Conservation (phyloP, 92 coral and sea anemone genomes). For the Muricea muricata region DNA sequence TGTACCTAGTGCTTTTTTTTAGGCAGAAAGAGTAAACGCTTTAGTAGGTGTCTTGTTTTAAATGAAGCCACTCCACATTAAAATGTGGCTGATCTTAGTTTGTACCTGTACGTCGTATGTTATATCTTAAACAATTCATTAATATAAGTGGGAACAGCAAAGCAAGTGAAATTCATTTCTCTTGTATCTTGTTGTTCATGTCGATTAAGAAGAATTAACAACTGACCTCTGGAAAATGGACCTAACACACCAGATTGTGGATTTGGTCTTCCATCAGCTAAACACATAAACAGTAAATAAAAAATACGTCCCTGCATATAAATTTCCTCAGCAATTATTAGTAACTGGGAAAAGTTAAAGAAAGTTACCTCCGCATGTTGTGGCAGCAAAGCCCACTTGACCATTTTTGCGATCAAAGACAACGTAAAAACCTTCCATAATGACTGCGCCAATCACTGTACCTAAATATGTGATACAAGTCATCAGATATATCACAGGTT, state of each 20-base stretch:
- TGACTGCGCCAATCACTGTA: conserved; percentile 97
- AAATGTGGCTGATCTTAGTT: no score
- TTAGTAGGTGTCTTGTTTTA: no score
- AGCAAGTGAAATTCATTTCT: no score
- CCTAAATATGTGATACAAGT: conserved; percentile 50
- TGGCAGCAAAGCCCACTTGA: conserved; percentile 98
- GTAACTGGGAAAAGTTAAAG: no score
- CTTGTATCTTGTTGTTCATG: not conserved
- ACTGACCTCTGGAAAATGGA: conserved; percentile 90
- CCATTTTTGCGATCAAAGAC: conserved; percentile 97
- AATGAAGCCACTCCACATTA: no score
- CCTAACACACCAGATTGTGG: conserved; percentile 97
- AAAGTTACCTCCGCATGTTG: conserved; percentile 92
- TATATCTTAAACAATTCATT: no score
- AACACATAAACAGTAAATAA: not conserved
- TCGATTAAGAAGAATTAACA: not conserved
- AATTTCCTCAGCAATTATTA: no score
- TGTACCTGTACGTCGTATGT: no score
- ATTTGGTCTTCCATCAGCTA: conserved; percentile 95
- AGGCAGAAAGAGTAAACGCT: no score
- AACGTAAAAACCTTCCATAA: conserved; percentile 98
- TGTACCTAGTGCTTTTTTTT: no score
- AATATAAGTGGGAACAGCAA: no score
- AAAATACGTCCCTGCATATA: no score
- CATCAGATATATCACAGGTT: not conserved